Evolutionary conservation across 2,888 invertebrate genomes (phyloP).

Genomic region (Resseliella maxima): DNA sequence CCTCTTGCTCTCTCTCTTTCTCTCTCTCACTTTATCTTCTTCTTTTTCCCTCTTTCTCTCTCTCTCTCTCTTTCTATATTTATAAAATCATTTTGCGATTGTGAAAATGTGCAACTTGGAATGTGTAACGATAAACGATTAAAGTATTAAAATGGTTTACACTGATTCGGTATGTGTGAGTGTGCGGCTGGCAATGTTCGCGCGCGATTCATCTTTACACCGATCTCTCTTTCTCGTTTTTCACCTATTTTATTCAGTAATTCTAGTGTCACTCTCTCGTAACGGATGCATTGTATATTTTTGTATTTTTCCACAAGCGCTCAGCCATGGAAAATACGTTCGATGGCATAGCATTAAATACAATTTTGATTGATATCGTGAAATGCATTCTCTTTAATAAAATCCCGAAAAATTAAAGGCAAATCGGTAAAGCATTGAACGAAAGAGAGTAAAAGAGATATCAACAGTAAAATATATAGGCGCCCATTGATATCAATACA

Average conservation of each 20-base stretch:
- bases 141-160: conserved; percentile 40
- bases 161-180: background rate
- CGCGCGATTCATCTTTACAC: background rate
- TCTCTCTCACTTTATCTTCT: too few relatives aligned
- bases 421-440: background rate
- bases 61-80: too few relatives aligned
- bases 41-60: too few relatives aligned
- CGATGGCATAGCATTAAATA: conserved; percentile 43
- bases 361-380: conserved; percentile 44
- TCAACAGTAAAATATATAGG: background rate
- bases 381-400: conserved; percentile 44
- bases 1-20: too few relatives aligned
- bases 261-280: background rate
- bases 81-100: conserved; percentile 16
- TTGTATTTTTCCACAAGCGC: background rate
- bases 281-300: background rate
- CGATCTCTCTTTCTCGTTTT: background rate
- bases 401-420: background rate
- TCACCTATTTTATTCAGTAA: background rate
- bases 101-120: conserved; percentile 36
- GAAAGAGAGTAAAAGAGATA: background rate
- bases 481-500: background rate
- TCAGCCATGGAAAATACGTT: conserved; percentile 27
- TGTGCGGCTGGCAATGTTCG: background rate
- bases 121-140: conserved; percentile 41